These are phyloP conservation scores for Apodemia duryi DNA, from an alignment of 2,888 invertebrate genomes.

Conservation along the genomic window DNA sequence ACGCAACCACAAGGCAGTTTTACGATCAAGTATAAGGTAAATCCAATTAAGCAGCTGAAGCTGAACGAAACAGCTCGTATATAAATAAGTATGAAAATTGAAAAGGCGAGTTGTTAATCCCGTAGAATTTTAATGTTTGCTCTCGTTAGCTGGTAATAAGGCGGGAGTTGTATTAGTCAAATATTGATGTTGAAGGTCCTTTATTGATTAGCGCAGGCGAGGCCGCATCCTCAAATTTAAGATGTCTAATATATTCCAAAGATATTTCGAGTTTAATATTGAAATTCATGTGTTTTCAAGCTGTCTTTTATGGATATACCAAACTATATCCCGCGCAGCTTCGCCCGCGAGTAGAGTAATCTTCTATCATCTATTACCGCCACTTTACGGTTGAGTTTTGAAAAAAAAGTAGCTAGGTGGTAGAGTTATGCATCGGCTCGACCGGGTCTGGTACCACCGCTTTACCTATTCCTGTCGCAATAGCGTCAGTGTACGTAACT, in stretches of 20 bases:
- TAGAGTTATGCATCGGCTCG: no score
- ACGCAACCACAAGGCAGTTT: background rate
- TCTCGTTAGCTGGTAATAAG: conserved; percentile 64
- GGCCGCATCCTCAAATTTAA: conserved; percentile 14
- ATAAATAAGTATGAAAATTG: background rate
- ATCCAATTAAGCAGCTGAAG: background rate
- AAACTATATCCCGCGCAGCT: no score
- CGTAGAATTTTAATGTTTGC: conserved; percentile 59
- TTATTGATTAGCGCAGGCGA: conserved; percentile 46
- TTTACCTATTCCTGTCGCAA: no score
- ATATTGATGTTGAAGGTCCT: conserved; percentile 58
- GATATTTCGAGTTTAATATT: background rate
- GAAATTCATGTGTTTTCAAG: background rate
- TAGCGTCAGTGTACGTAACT: no score
- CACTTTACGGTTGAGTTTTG: no score
- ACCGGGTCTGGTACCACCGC: no score
- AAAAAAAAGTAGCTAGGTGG: no score
- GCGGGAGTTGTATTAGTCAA: conserved; percentile 56
- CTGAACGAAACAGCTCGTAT: background rate
- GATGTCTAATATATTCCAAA: background rate
- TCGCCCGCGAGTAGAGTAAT: no score
- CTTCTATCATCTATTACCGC: no score
- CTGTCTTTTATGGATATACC: no score
- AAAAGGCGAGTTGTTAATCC: conserved; percentile 35
- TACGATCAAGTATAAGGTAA: background rate